Evolutionary conservation across 2,797 vertebrate species (phyloP), one percentile per base, ranked within the genome.

Genomic region (Etheostoma perlongum): DNA sequence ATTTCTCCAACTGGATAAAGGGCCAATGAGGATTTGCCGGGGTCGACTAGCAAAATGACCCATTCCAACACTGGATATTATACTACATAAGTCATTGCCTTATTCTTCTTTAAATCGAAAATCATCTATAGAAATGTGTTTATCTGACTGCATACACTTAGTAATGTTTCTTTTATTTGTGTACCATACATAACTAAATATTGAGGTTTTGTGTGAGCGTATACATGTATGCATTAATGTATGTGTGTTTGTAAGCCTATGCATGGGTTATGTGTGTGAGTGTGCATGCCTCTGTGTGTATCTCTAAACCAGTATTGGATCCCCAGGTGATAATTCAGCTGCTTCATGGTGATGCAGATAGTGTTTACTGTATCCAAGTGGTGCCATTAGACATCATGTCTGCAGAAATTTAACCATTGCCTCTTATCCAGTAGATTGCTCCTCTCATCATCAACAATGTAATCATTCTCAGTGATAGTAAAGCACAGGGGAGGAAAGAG

Each of bases 1-100:
- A 79, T 89, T 89, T 85, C 73, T 85, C 60, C 79, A 80, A 85
- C 83, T 67, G 67, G 65, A 78, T 85, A 88, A 90, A 85, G 82
- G 82, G 81, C 79, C 73, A 18, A 55, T 47, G 82, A 90, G 88
- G 74, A 86, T 90, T 86, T 89, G 65, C 81, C 72, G 85, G 71
- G 84, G 88, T 81, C 44, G 30, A 82, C 86, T 90, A 92, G 87
- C 83, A 90, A 92, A 93, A 93, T 92, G 91, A 93, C 88, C 90
- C 84, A 11, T 91, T 91, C 89, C 90, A 92, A 80, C 83, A 92
- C 61, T 58, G 49, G 77, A 88, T 86, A 93, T 92, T 92, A 92
- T 72, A 76, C 72, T 67, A 85, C 89, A 94, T 93, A 92, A 92
- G 92, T 94, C 92, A 90, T 44, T 6, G 47, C 70, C 83, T 88